Percentiles rank a stretch among this genome's conserved stretches.
Conservation (phyloP, 2,797 vertebrate species). For the Odontamblyopus lacepedii region DNA sequence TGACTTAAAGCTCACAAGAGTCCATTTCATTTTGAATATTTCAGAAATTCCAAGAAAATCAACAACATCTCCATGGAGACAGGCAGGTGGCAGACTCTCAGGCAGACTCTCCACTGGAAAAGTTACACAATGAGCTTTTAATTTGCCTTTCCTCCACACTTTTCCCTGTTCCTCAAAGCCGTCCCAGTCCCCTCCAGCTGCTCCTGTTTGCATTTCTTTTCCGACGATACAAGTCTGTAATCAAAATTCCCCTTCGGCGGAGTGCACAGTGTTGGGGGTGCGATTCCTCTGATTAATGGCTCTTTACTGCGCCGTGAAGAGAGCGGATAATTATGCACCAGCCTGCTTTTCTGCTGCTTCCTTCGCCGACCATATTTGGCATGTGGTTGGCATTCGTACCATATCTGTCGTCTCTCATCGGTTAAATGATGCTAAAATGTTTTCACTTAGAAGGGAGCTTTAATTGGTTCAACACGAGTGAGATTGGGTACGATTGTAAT, state of each 20-base stretch:
- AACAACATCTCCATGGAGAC: neutral
- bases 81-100: neutral
- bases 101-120: no score
- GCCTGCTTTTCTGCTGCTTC: neutral
- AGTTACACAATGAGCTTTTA: neutral
- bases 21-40: no score
- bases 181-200: neutral
- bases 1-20: no score
- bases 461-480: neutral
- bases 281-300: conserved; percentile 1
- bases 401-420: neutral
- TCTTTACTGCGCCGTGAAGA: neutral
- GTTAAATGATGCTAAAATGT: conserved; percentile 13
- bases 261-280: conserved; percentile 6
- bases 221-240: neutral
- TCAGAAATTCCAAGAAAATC: neutral
- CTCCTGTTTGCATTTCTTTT: conserved; percentile 1
- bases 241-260: neutral
- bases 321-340: conserved; percentile 3
- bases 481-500: neutral
- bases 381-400: neutral
- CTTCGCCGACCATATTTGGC: conserved; percentile 1
- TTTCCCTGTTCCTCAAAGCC: neutral
- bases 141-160: neutral
- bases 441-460: neutral